Conservation (phyloP, 2,888 invertebrate genomes). For the Pteria penguin region DNA sequence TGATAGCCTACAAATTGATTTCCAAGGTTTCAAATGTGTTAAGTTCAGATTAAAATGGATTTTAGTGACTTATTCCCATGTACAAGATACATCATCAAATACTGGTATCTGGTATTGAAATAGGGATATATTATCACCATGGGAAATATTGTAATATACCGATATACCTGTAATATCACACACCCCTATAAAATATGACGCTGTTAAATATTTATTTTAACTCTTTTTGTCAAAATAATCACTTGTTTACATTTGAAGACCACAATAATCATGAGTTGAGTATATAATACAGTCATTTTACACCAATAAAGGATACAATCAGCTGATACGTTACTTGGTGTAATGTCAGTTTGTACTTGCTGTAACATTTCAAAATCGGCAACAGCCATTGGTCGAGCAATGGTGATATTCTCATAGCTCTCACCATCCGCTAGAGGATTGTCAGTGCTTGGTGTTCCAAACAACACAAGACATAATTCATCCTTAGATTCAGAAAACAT, state of each 20-base stretch:
- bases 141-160: too few species aligned
- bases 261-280: too few species aligned
- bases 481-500: slow-evolving; percentile 86
- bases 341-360: slow-evolving; percentile 76
- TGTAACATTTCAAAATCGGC: slow-evolving; percentile 85
- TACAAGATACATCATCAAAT: too few species aligned
- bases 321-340: slow-evolving; percentile 81
- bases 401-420: slow-evolving; percentile 83
- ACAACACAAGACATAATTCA: slow-evolving; percentile 84
- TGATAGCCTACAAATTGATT: too few species aligned
- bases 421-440: slow-evolving; percentile 80
- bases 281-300: too few species aligned
- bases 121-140: too few species aligned
- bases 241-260: neutral
- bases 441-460: slow-evolving; percentile 84
- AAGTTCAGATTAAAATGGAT: too few species aligned
- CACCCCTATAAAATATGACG: neutral
- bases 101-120: too few species aligned
- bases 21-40: too few species aligned
- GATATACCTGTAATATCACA: too few species aligned
- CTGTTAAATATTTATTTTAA: neutral
- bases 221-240: neutral
- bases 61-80: too few species aligned
- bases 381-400: slow-evolving; percentile 81
- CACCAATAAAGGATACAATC: slow-evolving; percentile 83